A percentile compares a stretch with the other conserved stretches of the same genome.
Conservation (phyloP, 2,797 vertebrate species). For the Ciconia nigra region DNA sequence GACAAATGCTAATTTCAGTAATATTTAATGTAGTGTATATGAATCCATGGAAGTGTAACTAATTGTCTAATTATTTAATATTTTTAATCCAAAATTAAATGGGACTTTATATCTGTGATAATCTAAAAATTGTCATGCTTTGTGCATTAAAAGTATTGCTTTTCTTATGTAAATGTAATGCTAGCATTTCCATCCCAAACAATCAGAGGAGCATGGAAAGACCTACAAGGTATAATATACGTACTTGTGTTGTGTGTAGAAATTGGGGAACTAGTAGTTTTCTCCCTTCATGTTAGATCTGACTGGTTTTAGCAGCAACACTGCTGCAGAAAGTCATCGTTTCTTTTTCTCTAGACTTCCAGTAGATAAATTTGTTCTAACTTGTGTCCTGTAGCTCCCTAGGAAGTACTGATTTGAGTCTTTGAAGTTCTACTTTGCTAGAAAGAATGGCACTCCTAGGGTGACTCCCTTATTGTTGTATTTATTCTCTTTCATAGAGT, state of each 20-base stretch:
- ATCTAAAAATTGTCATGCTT: conserved; percentile 57
- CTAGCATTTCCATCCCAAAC: conserved; percentile 78
- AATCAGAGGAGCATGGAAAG: conserved; percentile 78
- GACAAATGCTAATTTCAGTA: conserved; percentile 13
- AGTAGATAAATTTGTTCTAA: conserved; percentile 40
- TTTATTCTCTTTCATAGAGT: not conserved
- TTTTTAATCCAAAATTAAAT: conserved; percentile 36
- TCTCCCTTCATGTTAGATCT: conserved; percentile 53
- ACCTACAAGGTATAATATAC: conserved; percentile 77
- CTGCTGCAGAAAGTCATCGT: conserved; percentile 12
- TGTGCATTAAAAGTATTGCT: conserved; percentile 66
- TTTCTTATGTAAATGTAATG: conserved; percentile 71
- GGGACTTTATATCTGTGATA: conserved; percentile 23
- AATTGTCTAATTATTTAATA: conserved; percentile 37
- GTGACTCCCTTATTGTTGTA: not conserved
- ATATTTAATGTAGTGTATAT: conserved; percentile 19
- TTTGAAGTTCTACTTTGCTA: conserved; percentile 6
- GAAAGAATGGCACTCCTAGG: not conserved
- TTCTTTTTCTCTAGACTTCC: conserved; percentile 41
- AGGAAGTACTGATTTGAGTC: conserved; percentile 22
- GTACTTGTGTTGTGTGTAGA: conserved; percentile 74
- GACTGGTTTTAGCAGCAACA: conserved; percentile 21
- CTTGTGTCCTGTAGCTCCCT: conserved; percentile 25
- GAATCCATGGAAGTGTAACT: conserved; percentile 37
- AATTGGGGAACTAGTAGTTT: conserved; percentile 63